phyloP scores from a whole-genome alignment of 2,888 invertebrate species.

The Melitaea athalia region DNA sequence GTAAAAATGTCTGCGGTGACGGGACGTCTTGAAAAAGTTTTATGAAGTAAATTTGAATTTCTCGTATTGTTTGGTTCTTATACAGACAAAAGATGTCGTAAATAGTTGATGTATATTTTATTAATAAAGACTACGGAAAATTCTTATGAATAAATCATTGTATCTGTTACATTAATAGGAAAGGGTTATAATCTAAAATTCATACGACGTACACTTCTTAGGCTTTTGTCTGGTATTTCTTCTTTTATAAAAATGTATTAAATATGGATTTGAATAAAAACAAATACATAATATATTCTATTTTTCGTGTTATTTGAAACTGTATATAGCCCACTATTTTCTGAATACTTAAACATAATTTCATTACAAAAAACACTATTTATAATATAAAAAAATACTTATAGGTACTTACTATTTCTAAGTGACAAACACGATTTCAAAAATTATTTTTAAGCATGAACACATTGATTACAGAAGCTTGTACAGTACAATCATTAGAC shows the following conservation, averaged over 20 bases:
- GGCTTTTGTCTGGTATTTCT: neutral
- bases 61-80: constrained; percentile 13
- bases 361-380: too few species aligned
- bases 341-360: too few species aligned
- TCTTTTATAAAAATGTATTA: neutral
- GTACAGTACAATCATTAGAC: too few species aligned
- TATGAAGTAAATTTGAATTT: constrained; percentile 33
- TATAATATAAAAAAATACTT: too few species aligned
- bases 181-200: constrained; percentile 10
- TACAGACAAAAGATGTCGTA: constrained; percentile 6
- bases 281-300: too few species aligned
- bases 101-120: constrained; percentile 10
- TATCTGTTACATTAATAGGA: constrained; percentile 1
- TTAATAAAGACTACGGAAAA: constrained; percentile 3
- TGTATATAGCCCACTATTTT: too few species aligned
- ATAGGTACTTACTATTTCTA: too few species aligned
- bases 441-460: too few species aligned
- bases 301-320: neutral
- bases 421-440: too few species aligned
- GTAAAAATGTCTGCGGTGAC: constrained; percentile 43
- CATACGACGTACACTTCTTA: neutral
- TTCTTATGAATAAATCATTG: constrained; percentile 13
- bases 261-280: neutral
- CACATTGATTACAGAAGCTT: too few species aligned
- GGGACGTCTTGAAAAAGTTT: constrained; percentile 24